Evolutionary conservation across 2,797 vertebrate species (phyloP).

Genomic region (Podarcis siculus): DNA sequence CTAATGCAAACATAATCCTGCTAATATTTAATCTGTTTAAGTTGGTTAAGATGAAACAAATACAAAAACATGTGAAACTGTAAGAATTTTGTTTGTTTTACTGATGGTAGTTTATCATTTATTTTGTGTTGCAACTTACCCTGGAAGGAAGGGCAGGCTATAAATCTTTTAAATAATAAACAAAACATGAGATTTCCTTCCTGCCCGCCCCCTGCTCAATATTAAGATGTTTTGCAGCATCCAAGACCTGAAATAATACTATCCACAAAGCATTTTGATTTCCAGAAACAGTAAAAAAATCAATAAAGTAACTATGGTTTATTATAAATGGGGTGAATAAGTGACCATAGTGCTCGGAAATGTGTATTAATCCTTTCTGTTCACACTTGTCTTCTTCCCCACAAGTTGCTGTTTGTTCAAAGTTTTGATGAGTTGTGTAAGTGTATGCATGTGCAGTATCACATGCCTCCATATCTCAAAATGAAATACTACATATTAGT

Average conservation of each 20-base stretch:
- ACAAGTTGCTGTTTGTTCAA: neutral
- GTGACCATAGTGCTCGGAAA: no score
- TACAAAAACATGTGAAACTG: neutral
- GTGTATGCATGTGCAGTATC: neutral
- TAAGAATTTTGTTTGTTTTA: neutral
- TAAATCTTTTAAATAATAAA: neutral
- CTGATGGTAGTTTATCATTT: neutral
- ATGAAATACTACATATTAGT: neutral
- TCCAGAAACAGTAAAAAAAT: neutral
- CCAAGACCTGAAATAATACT: neutral
- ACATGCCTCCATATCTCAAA: neutral
- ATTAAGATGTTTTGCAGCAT: neutral
- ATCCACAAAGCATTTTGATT: neutral
- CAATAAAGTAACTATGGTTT: neutral
- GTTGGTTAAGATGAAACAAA: neutral
- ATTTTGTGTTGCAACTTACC: neutral
- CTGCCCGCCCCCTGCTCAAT: neutral
- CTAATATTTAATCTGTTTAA: neutral
- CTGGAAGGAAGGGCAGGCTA: neutral
- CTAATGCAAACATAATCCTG: neutral
- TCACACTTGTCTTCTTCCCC: no score
- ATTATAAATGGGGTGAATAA: neutral
- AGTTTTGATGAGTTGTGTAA: neutral
- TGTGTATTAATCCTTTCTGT: no score
- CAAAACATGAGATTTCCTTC: no score